Evolutionary conservation across 2,888 invertebrate species (phyloP).

Genomic region (Cremastinae sp.): DNA sequence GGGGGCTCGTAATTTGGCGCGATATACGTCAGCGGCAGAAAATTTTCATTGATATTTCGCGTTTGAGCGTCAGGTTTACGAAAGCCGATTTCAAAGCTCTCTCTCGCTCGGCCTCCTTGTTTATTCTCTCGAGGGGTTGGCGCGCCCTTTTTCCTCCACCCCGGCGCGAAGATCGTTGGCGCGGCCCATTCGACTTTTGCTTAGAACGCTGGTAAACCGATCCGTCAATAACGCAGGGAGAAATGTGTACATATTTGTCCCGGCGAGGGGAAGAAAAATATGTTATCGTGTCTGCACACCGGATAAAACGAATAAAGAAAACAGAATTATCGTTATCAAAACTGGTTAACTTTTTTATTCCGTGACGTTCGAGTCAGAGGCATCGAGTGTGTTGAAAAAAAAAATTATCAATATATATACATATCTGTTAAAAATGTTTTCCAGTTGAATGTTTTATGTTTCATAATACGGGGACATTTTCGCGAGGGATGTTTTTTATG

Average conservation of each 20-base stretch:
- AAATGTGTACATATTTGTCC: slow-evolving; percentile 4
- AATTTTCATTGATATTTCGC: slow-evolving; percentile 60
- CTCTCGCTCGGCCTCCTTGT: slow-evolving; percentile 11
- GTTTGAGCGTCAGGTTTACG: slow-evolving; percentile 60
- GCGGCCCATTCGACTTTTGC: slow-evolving; percentile 38
- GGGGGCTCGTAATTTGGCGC: slow-evolving; percentile 21
- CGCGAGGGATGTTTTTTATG: too few relatives aligned
- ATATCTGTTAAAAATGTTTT: neutral
- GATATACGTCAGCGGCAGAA: slow-evolving; percentile 18
- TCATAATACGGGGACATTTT: slow-evolving; percentile 58
- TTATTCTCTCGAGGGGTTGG: slow-evolving; percentile 57
- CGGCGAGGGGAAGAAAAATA: slow-evolving; percentile 12
- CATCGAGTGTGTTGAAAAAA: neutral
- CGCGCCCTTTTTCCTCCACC: slow-evolving; percentile 45
- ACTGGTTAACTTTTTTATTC: neutral
- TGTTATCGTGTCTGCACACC: slow-evolving; percentile 28
- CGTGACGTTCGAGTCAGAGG: neutral
- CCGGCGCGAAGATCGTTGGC: slow-evolving; percentile 14
- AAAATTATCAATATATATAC: slow-evolving; percentile 1
- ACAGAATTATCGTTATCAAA: neutral
- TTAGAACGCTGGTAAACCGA: slow-evolving; percentile 51
- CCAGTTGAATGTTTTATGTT: neutral
- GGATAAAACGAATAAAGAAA: slow-evolving; percentile 29
- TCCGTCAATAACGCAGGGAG: slow-evolving; percentile 41
- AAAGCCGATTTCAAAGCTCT: slow-evolving; percentile 59